Base-by-base conservation (phyloP, 2,888 invertebrate species). In the Lycaena phlaeas region DNA sequence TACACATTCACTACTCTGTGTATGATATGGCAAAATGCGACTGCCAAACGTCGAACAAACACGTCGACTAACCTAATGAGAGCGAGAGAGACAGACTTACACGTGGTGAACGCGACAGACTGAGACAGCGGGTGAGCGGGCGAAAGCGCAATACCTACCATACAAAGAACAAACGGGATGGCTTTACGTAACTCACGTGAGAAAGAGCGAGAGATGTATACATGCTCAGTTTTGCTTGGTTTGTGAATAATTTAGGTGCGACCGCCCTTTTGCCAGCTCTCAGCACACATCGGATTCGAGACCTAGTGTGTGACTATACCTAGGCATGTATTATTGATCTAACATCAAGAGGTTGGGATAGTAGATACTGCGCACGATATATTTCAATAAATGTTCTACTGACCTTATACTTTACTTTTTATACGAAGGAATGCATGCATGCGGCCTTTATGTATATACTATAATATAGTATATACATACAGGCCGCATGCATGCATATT, bases 51-150 rank as follows among this genome's bases (percentile, higher is more conserved):
- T 78, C 69, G 65, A 53, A 70, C 72, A 82, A 82, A 81, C 78
- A 78, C 61, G 65, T 54, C 57, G 65, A 70, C 78, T 82, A 84
- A 84, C 81, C 81, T 82, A 82, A 84, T 84, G 79, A 82, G 77
- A 72, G 71, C 52, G 63, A 81, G 54, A 48, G 73, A 62, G 73
- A 78, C 56, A 48, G 46, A 48, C 40, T 48, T 56, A 75, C 47
- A 50, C 46, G 10, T 2, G 1, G 0, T n/a, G 22, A 17, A 1
- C 43, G 48, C 3, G 38, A 6, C 40, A 38, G 58, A 77, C 31
- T 39, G 69, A 57, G 73, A 68, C 61, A 43, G 73, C 65, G 48
- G 42, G 72, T 66, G 63, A 60, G 78, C 81, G 69, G 76, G 44
- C 74, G 75, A 81, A 84, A 79, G 82, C 79, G 81, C 82, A 82